Evolutionary conservation across 2,113 vertebrate species (phyloP), one percentile per base, ranked within the genome.

Genomic region (Scolopax mira): DNA sequence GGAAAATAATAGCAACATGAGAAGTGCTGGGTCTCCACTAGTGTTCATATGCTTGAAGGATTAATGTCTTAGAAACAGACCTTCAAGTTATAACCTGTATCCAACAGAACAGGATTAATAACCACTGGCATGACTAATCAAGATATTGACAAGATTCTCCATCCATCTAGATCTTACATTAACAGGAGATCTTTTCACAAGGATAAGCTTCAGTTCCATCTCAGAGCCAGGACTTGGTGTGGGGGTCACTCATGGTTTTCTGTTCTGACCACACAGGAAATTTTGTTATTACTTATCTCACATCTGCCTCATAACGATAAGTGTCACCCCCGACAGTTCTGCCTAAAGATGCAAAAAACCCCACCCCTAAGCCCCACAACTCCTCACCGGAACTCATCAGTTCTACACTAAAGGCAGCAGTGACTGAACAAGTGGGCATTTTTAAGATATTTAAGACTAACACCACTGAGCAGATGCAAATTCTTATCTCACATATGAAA

Each of bases 241-340:
- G 25, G 18, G 8, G 62, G 15, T 14, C 46, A 27, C 49, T 74
- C 31, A 33, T 6, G 22, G 18, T 7, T 15, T 21, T 16, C 10
- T 12, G 10, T 55, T 46, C 30, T 5, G 2, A n/a, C 31, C 15
- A 13, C 15, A 55, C 0, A 1, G 28, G 5, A 30, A 17, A 15
- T 70, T 82, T 14, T 35, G 8, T 42, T 37, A 33, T n/a, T 55
- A 18, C 12, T 14, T 37, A 72, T 67, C 31, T 48, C n/a, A 49
- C 5, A 27, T 61, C 66, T 74, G 18, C 7, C 11, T 8, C 35
- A 25, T 52, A 55, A 19, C 1, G n/a, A 14, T 5, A 67, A 21
- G 21, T 16, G 25, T 35, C 49, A 70, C 13, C 21, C 41, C 14
- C 13, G n/a, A 64, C 9, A 37, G 17, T 14, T 71, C 35, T 39